Base-by-base conservation (phyloP, 2,888 invertebrate species). In the Lasioglossum calceatum region DNA sequence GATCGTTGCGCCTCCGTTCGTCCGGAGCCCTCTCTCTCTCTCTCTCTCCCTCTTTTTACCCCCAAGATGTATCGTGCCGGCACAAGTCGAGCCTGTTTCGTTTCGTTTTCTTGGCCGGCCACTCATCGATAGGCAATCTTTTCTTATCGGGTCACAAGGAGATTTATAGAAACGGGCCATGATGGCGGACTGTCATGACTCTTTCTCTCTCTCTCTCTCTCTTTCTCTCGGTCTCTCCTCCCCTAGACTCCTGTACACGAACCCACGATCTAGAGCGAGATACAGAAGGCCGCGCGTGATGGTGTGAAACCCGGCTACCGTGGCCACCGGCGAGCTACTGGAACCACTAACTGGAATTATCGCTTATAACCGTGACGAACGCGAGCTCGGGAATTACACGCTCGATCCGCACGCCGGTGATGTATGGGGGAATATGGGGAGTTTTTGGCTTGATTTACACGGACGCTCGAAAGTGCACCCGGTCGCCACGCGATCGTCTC, bases 81-180 rank as follows among this genome's bases (percentile, higher is more conserved):
- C 50, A 27, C 32, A 16, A 44, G 80, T 67, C 64, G 44, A 82
- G 73, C 77, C 82, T 64, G 77, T 82, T 81, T 39, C 10, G 79
- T 50, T 50, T 50, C 54, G 54, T 54, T 39, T 75, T 75, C 80
- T 36, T 77, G 47, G 76, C 54, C 16, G 47, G 72, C 64, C 88
- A 89, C 90, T 92, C 92, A 92, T 91, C 90, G 91, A 86, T 88
- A 82, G 90, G 88, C 91, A 89, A 93, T 93, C 91, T 92, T 91
- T 90, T 89, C 92, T 93, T 93, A 92, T 93, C 93, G 91, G 91
- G 88, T 92, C 90, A 87, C 85, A 54, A 83, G 77, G 77, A 90
- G 91, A 92, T 92, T 91, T 91, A 92, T 91, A 91, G 88, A 91
- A 92, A 90, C 89, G 77, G 79, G 79, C 87, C 78, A 80, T 89